Evolutionary conservation across 2,113 vertebrate species (phyloP), one percentile per base, ranked within the genome.

Genomic region (Thermophis baileyi): DNA sequence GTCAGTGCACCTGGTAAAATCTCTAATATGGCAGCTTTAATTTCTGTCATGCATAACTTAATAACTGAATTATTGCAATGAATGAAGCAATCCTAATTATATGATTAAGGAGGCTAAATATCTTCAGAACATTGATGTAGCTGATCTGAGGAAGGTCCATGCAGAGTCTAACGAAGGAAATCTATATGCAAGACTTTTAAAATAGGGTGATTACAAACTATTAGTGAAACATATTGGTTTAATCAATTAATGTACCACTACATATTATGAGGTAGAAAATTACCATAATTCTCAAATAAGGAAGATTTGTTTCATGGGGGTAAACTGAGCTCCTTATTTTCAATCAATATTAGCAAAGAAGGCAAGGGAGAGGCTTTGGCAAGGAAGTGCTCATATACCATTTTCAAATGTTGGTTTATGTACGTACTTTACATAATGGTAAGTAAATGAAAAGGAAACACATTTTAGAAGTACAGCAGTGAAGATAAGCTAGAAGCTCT

Each of bases 271-370:
- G 0, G 91, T 95, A 47, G 89, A 30, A 12, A 94, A 92, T 81
- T 91, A 4, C 57, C 47, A n/a, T 27, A 89, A 63, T 89, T 94
- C 5, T 30, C 24, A n/a, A 35, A n/a, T 69, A 93, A 60, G 25
- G 35, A 87, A 94, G 90, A 95, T 95, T 92, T 92, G n/a, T 51
- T 51, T 87, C 44, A 92, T 87, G 55, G 91, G 91, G 91, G 53
- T 92, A 94, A 96, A 95, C 20, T 91, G 87, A 89, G 1, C 40
- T 94, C 5, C 88, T 94, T 95, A 86, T 14, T 95, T 4, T 57
- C 57, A 20, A 3, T 93, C 94, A 94, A 91, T 88, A 91, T 85
- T 91, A 92, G 95, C 20, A 30, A 24, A 50, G 88, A 92, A 91
- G 50, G 81, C 50, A 35, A 24, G 11, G 6, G 18, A 27, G 92